phyloP scores from a whole-genome alignment of 2,113 vertebrate species.

The Oxyura jamaicensis region DNA sequence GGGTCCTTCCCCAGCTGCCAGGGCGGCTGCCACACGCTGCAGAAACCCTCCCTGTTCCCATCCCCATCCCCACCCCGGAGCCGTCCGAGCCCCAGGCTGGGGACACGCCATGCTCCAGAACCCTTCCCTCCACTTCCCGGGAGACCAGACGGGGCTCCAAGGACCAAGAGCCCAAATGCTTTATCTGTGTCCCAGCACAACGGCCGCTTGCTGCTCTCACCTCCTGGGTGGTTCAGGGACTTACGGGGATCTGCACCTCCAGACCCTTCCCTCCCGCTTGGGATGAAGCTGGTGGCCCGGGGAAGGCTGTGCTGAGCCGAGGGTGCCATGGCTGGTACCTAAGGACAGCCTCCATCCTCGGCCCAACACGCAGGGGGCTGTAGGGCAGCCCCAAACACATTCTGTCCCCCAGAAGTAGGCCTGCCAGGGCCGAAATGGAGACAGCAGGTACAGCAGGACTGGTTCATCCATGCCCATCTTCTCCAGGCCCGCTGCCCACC shows the following conservation, averaged over 20 bases:
- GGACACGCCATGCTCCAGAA: neutral
- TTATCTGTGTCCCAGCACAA: neutral
- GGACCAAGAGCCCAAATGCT: neutral
- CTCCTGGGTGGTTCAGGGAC: neutral
- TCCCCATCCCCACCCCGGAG: neutral
- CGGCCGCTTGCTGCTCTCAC: neutral
- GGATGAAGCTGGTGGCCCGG: neutral
- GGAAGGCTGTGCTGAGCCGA: neutral
- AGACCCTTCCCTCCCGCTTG: neutral
- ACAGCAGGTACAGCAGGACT: neutral
- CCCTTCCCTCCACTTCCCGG: neutral
- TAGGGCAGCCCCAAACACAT: neutral
- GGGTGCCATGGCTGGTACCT: neutral
- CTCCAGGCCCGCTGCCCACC: neutral
- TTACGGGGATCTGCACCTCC: neutral
- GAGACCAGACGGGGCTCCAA: accelerated
- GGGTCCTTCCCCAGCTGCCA: neutral
- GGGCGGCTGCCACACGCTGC: too few relatives aligned
- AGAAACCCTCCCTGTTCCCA: neutral
- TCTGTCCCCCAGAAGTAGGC: neutral
- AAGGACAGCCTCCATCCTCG: neutral
- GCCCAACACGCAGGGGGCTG: neutral
- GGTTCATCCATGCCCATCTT: neutral
- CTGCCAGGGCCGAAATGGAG: neutral
- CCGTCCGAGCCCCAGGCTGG: neutral